Evolutionary conservation across 2,888 invertebrate species (phyloP), one percentile per base, ranked within the genome.

Genomic region (Mechanitis mazaeus): DNA sequence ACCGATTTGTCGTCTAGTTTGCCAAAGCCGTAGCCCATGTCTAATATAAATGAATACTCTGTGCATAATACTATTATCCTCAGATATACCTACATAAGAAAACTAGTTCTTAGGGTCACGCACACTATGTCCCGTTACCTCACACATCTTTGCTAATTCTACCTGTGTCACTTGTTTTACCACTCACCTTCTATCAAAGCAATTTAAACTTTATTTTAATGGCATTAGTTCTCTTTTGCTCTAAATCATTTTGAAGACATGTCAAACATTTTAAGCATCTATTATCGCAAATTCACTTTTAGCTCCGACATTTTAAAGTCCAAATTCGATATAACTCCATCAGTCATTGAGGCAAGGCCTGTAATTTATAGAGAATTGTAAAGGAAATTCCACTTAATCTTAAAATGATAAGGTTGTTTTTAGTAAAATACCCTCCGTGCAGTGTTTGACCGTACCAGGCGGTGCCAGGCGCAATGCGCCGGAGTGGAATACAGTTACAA

Each of bases 391-490:
- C 46, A 68, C 73, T 69, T 69, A 77, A 71, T 68, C 3, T 12
- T 1, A 35, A 31, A 4, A 1, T 0, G 1, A 56, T 77, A 80
- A 66, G 69, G 74, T 75, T 58, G 63, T 59, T 63, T 76, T 75
- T 76, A 31, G 1, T 31, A 11, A 31, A 12, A 31, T 9, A 50
- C 9, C 6, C 4, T 5, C 55, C 58, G 45, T 38, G 60, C 56
- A 66, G 56, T 56, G 45, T 50, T 59, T 58, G 59, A 56, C 45
- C 58, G 64, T 54, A 45, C 46, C 31, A 59, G 66, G 67, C 72
- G 76, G 87, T 87, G 77, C 85, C 87, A 81, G 84, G 81, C 83
- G 74, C 76, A 76, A 73, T 79, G 83, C 80, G 83, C 78, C 72
- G 69, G 80, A 78, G 76, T 78, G 74, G 79, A 77, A 75, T 81